A percentile compares a stretch with the other conserved stretches of the same genome.
Evolutionary conservation across 2,888 invertebrate genomes (phyloP).

Genomic region (Philhelius pedissequus): DNA sequence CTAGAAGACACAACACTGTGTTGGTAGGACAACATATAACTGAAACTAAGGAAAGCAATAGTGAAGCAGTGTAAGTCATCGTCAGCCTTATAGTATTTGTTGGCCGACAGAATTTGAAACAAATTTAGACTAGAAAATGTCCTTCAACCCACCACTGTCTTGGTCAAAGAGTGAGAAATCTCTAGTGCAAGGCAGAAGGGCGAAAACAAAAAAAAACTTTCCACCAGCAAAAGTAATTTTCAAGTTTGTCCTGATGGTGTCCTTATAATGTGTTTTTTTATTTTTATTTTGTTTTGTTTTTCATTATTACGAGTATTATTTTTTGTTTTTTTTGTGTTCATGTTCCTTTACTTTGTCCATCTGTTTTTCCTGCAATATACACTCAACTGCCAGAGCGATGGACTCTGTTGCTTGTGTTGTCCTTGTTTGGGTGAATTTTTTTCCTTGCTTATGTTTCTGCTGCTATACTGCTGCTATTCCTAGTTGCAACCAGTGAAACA

Average conservation of each 20-base stretch:
- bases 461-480: neutral
- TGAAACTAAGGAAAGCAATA: neutral
- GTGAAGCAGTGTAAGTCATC: neutral
- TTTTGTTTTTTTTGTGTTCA: neutral
- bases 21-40: conserved; percentile 5
- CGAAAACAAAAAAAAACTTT: conserved; percentile 54
- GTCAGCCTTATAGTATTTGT: neutral
- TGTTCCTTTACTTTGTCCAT: conserved; percentile 43
- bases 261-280: conserved; percentile 27
- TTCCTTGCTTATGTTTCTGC: too few species aligned
- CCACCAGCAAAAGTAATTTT: conserved; percentile 62
- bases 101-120: conserved; percentile 10
- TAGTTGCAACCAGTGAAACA: conserved; percentile 41
- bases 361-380: conserved; percentile 40
- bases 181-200: neutral
- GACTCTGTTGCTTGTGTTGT: conserved; percentile 26
- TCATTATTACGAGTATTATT: neutral
- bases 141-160: neutral
- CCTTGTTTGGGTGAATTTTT: conserved; percentile 22
- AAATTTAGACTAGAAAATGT: conserved; percentile 30
- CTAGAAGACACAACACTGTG: neutral
- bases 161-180: conserved; percentile 16
- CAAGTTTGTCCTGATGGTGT: conserved; percentile 65
- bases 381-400: conserved; percentile 4
- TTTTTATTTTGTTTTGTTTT: conserved; percentile 5